Evolutionary conservation across 2,113 vertebrate species (phyloP), one percentile per base, ranked within the genome.

Genomic region (Smithornis capensis): DNA sequence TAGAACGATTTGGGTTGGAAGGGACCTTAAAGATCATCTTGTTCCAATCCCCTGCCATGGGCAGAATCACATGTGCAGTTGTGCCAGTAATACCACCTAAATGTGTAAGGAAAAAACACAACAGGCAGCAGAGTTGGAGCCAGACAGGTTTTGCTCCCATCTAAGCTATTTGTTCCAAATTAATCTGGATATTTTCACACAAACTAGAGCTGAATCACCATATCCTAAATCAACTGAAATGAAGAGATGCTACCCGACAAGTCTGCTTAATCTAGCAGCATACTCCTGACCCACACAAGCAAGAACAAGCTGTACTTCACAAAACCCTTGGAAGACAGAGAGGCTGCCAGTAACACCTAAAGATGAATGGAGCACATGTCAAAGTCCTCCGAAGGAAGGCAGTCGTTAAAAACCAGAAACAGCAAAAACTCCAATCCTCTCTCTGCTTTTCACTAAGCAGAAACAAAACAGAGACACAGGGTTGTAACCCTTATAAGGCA

Each of bases 251-350:
- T 35, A 13, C 28, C 35, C 71, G 56, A 75, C 57, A 79, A 64
- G n/a, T 29, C 47, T 71, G 42, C 35, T 87, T 60, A 71, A 87
- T 55, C 38, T 25, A 59, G 64, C 52, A 71, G 35, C 2, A 3
- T 35, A 69, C 44, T 53, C 23, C 62, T 87, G 56, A 79, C 29
- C 57, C 83, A 65, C 12, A 52, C 17, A 56, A 17, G 60, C 5
- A 56, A 95, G 77, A 89, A 78, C n/a, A 81, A 45, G 55, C 1
- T 83, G 68, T 25, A 95, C 83, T 47, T 91, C 69, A 57, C 56
- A 71, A 75, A 78, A 33, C 28, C 38, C 19, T 79, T 71, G 45
- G 35, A 90, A 87, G 65, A 74, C 17, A 63, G 27, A 0, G 0
- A 91, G 44, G n/a, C 13, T 45, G 57, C 59, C 44, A 52, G 37